Evolutionary conservation across 2,888 invertebrate genomes (phyloP).

Genomic region (Dolichopus griseipennis): DNA sequence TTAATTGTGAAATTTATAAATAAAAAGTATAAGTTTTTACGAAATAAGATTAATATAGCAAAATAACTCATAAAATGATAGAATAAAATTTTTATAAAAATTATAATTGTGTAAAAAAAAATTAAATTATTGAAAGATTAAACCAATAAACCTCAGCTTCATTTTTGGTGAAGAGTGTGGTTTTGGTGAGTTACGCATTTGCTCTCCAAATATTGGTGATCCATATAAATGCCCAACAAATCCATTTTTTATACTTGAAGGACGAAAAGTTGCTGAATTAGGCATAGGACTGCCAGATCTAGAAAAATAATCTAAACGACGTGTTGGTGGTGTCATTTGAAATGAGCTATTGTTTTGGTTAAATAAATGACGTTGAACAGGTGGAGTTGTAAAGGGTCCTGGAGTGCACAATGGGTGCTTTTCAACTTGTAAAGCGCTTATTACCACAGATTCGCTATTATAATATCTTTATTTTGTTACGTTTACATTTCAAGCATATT

Average conservation of each 20-base stretch:
- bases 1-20: too few species aligned
- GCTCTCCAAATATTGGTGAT: slow-evolving; percentile 50
- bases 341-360: slow-evolving; percentile 51
- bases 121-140: too few species aligned
- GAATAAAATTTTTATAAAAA: too few species aligned
- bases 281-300: slow-evolving; percentile 50
- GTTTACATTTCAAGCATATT: slow-evolving; percentile 8
- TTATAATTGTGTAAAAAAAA: too few species aligned
- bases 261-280: slow-evolving; percentile 50
- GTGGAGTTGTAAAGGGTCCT: slow-evolving; percentile 70
- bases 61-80: too few species aligned
- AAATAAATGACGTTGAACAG: slow-evolving; percentile 52
- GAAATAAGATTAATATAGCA: too few species aligned
- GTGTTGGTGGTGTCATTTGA: slow-evolving; percentile 61
- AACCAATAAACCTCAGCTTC: slow-evolving; percentile 67
- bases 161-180: slow-evolving; percentile 83
- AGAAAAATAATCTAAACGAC: slow-evolving; percentile 43
- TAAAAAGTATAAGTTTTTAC: too few species aligned
- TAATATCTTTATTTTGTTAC: slow-evolving; percentile 62
- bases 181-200: slow-evolving; percentile 49
- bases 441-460: slow-evolving; percentile 84
- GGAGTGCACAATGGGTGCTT: slow-evolving; percentile 83
- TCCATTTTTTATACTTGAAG: slow-evolving; percentile 52
- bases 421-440: slow-evolving; percentile 87
- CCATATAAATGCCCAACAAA: slow-evolving; percentile 42